Evolutionary conservation across 2,888 invertebrate species (phyloP), one percentile per base, ranked within the genome.

Genomic region (Euclidia mi): DNA sequence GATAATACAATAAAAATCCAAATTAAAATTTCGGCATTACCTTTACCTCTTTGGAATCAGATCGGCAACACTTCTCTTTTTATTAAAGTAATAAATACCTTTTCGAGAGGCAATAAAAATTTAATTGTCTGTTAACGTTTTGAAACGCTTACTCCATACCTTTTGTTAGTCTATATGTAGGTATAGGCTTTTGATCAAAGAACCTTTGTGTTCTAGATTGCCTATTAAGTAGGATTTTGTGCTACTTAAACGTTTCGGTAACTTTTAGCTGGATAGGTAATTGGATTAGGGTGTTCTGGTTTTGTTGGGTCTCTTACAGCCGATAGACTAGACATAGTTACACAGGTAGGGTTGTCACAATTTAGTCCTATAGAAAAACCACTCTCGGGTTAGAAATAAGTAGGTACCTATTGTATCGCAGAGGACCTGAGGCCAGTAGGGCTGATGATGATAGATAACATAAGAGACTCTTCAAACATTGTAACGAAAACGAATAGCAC

Each of bases 41-140:
- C 40, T 42, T n/a, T 15, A 38, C 34, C 43, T 48, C 10, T 29
- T 46, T 61, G 41, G 51, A 70, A 61, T 45, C 35, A 28, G 41
- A 57, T 52, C 40, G 55, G 37, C 43, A 42, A 70, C 50, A 52
- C 51, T 56, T 28, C 7, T 37, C 51, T 60, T 68, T 71, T 65
- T 71, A 75, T 68, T 68, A 57, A 76, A 62, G 73, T 49, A 72
- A 72, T 77, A 65, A 65, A 74, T 67, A 75, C 72, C 65, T 59
- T 75, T 65, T 68, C 34, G 48, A 32, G 43, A 14, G 17, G 55
- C 65, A 64, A 75, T 76, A 78, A 76, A 76, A 76, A 57, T 61
- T 67, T 76, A 77, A 76, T 75, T 76, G 45, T 45, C 31, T 44
- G n/a, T n/a, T n/a, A 46, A 40, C 51, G 11, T 49, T 53, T 40